Percentiles rank a stretch among this genome's conserved stretches.
Evolutionary conservation across 2,888 invertebrate species (phyloP).

Genomic region (Tetheella fluctuosa): DNA sequence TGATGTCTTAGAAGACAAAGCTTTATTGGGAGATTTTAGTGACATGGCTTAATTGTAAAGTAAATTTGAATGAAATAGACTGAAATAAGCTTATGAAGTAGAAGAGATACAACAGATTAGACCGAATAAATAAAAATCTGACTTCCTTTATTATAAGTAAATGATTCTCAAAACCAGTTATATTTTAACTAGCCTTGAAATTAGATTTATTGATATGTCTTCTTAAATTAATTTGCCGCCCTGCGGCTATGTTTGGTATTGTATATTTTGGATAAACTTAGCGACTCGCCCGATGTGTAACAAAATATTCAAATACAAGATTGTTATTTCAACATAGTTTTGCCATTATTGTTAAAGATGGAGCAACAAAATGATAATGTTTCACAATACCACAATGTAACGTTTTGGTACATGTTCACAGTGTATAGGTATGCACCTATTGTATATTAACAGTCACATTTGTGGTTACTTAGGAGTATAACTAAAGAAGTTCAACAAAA

Average conservation of each 20-base stretch:
- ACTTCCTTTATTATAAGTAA: constrained; percentile 10
- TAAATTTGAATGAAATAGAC: too few species aligned
- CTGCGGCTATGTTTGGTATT: constrained; percentile 5
- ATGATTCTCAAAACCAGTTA: constrained; percentile 37
- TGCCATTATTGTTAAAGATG: constrained; percentile 7
- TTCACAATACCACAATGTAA: not conserved
- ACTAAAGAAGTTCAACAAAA: too few species aligned
- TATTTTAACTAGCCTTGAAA: constrained; percentile 35
- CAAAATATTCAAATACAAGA: constrained; percentile 7
- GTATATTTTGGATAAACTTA: constrained; percentile 3
- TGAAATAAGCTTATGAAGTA: not conserved
- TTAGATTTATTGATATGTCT: constrained; percentile 3
- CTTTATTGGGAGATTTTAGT: not conserved
- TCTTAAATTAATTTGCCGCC: constrained; percentile 4
- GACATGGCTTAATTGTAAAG: not conserved
- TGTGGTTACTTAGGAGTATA: too few species aligned
- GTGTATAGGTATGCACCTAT: too few species aligned
- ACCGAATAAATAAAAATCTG: not conserved
- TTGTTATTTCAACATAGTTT: constrained; percentile 1
- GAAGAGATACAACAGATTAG: not conserved
- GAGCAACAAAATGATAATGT: constrained; percentile 4
- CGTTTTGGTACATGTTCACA: not conserved
- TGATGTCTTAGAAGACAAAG: not conserved
- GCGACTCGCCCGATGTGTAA: constrained; percentile 5
- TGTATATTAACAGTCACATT: too few species aligned